Conservation (phyloP, 2,113 vertebrate genomes). For the Sinocyclocheilus rhinocerous region DNA sequence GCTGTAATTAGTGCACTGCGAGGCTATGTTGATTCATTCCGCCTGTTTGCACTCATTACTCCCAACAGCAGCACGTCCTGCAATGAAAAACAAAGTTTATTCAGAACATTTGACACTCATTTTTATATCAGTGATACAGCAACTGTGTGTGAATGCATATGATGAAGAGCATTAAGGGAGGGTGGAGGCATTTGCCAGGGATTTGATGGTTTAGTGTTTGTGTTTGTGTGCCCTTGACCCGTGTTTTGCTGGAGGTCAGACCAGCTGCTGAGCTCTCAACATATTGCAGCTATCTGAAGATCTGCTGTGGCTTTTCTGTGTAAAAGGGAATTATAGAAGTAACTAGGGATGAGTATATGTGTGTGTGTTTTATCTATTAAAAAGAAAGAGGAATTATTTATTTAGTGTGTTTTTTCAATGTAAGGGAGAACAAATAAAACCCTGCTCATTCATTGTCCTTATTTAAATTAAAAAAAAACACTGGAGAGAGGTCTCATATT, state of each 20-base stretch:
- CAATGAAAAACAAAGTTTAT: background rate
- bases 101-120: background rate
- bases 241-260: too few species aligned
- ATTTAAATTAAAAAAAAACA: too few species aligned
- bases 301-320: background rate
- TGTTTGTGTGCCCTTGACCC: too few species aligned
- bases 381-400: too few species aligned
- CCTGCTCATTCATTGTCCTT: too few species aligned
- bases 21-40: background rate
- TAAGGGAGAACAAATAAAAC: background rate
- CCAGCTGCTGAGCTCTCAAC: background rate
- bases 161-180: background rate
- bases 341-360: too few species aligned
- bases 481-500: too few species aligned
- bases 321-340: background rate
- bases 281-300: slow-evolving; percentile 34
- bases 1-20: background rate
- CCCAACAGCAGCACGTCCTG: background rate
- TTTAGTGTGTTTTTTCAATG: background rate
- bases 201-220: background rate
- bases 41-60: background rate
- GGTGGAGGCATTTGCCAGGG: background rate
- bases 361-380: background rate
- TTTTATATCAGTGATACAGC: background rate
- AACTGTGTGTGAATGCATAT: background rate